These are phyloP conservation scores for Polypedilum vanderplanki DNA, from an alignment of 1,140 invertebrate genomes.

Conservation along the genomic window DNA sequence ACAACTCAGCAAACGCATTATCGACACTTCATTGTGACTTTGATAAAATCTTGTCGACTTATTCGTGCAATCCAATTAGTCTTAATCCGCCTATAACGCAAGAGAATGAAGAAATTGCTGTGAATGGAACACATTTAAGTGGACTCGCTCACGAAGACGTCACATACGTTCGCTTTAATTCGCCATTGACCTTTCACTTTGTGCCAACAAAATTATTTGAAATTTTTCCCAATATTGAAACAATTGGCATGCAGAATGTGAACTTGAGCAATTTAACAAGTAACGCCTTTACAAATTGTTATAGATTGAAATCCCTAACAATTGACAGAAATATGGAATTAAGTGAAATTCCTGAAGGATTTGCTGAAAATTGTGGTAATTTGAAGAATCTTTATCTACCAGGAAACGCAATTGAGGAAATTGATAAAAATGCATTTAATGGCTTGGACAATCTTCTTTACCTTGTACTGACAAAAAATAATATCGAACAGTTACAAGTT, in stretches of 20 bases:
- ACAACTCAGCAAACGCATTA: background rate
- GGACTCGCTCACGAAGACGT: background rate
- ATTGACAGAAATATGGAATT: background rate
- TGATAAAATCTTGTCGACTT: background rate
- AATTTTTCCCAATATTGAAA: slow-evolving; percentile 2
- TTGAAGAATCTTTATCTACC: background rate
- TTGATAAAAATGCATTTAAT: background rate
- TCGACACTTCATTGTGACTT: background rate
- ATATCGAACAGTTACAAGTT: background rate
- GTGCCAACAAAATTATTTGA: background rate
- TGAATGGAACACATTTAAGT: background rate
- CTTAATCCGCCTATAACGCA: background rate
- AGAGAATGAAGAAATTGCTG: background rate
- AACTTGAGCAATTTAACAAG: background rate
- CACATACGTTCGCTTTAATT: background rate
- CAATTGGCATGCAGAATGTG: background rate
- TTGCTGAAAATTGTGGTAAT: background rate
- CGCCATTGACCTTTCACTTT: background rate
- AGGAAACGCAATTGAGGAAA: background rate
- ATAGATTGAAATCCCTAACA: background rate
- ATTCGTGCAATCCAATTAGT: background rate
- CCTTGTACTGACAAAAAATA: background rate
- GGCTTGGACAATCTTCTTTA: background rate
- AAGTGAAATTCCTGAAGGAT: background rate
- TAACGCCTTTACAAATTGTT: background rate